phyloP scores from a whole-genome alignment of 2,888 invertebrate species.

The Dione vanillae region DNA sequence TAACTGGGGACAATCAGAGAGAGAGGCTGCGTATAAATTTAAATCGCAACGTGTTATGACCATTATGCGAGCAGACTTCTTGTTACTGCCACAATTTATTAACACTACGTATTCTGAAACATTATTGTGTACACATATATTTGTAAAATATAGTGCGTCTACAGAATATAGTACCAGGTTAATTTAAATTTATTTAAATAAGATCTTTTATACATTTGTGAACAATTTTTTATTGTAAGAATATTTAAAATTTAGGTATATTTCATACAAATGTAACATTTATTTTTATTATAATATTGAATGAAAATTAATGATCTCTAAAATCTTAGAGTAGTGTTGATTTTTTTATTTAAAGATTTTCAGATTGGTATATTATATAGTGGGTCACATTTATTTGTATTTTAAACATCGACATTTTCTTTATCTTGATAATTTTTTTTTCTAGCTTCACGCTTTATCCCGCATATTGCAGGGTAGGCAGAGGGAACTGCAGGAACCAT shows the following conservation, averaged over 20 bases:
- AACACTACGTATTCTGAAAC: constrained; percentile 31
- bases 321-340: too few species aligned
- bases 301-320: too few species aligned
- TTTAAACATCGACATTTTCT: neutral
- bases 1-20: constrained; percentile 28
- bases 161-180: constrained; percentile 2
- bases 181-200: constrained; percentile 15
- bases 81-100: constrained; percentile 36
- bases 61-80: constrained; percentile 32
- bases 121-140: constrained; percentile 2
- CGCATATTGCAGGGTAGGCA: too few species aligned
- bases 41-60: constrained; percentile 39
- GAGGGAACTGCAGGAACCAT: too few species aligned
- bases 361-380: too few species aligned
- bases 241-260: neutral
- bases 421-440: too few species aligned
- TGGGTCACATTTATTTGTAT: neutral
- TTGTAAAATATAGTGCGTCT: neutral
- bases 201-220: neutral
- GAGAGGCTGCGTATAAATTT: constrained; percentile 33
- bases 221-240: neutral
- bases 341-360: too few species aligned
- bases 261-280: too few species aligned
- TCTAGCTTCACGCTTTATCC: too few species aligned
- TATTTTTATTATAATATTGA: too few species aligned